Evolutionary conservation across 1,140 invertebrate genomes (phyloP).

Genomic region (Anagrus nilaparvatae): DNA sequence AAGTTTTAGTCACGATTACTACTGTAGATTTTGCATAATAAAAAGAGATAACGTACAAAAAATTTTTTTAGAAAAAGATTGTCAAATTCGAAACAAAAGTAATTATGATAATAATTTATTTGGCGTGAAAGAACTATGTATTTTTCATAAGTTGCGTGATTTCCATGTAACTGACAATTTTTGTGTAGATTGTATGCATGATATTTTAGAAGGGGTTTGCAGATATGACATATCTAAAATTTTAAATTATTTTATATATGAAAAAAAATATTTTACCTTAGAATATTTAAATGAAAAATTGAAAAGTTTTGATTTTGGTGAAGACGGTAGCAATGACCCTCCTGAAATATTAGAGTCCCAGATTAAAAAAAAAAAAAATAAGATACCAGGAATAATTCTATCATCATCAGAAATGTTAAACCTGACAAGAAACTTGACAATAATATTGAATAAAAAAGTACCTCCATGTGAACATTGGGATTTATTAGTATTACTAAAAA

Average conservation of each 20-base stretch:
- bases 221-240: constrained; percentile 2
- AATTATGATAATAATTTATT: constrained; percentile 1
- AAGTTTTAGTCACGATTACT: background rate
- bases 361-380: constrained; percentile 3
- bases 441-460: too few species aligned
- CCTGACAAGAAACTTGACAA: too few species aligned
- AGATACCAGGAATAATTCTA: constrained; percentile 5
- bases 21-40: constrained; percentile 6
- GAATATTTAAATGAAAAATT: constrained; percentile 12
- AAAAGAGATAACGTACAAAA: background rate
- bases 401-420: constrained; percentile 15
- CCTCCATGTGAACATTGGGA: constrained; percentile 12
- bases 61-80: background rate
- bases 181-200: background rate
- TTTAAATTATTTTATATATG: constrained; percentile 8
- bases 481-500: constrained; percentile 11
- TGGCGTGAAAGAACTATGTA: background rate
- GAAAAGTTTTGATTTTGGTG: constrained; percentile 13
- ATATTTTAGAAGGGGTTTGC: constrained; percentile 9
- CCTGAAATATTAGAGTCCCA: constrained; percentile 10
- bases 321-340: constrained; percentile 11
- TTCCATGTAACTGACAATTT: constrained; percentile 2
- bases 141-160: background rate
- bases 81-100: background rate
- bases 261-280: constrained; percentile 10